Evolutionary conservation across 1,140 invertebrate genomes (phyloP).

Genomic region (Zaprionus capensis): DNA sequence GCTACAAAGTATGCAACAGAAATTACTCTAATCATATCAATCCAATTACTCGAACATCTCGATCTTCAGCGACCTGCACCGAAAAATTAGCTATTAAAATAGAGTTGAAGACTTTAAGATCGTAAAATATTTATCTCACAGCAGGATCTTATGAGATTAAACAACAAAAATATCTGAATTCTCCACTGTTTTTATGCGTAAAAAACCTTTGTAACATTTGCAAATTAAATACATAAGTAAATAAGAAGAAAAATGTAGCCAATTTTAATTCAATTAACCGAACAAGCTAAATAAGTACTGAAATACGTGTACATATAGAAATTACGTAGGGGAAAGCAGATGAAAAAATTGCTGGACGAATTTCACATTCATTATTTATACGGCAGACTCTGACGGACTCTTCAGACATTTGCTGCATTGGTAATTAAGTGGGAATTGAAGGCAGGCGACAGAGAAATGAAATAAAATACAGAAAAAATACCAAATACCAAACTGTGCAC

Average conservation of each 20-base stretch:
- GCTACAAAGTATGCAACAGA: no score
- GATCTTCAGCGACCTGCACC: no score
- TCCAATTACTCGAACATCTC: no score
- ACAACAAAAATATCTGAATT: no score
- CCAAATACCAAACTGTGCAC: slow-evolving; percentile 16
- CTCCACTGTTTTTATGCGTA: no score
- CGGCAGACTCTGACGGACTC: slow-evolving; percentile 11
- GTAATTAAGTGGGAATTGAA: slow-evolving; percentile 26
- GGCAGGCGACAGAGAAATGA: slow-evolving; percentile 14
- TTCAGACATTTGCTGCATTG: slow-evolving; percentile 11
- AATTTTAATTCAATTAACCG: slow-evolving; percentile 25
- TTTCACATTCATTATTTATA: slow-evolving; percentile 33
- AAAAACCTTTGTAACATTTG: not conserved
- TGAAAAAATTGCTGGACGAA: slow-evolving; percentile 4
- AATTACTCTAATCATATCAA: no score
- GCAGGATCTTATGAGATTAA: not conserved
- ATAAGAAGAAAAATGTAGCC: slow-evolving; percentile 1
- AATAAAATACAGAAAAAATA: slow-evolving; percentile 23
- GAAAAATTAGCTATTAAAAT: no score
- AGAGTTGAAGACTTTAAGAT: no score
- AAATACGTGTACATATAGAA: slow-evolving; percentile 28
- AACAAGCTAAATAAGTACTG: slow-evolving; percentile 9
- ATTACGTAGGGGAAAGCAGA: slow-evolving; percentile 29
- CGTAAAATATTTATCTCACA: no score
- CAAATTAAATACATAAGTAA: slow-evolving; percentile 11